These are phyloP conservation scores for Cheilosia vernalis DNA, from an alignment of 2,888 invertebrate genomes.

Conservation along the genomic window DNA sequence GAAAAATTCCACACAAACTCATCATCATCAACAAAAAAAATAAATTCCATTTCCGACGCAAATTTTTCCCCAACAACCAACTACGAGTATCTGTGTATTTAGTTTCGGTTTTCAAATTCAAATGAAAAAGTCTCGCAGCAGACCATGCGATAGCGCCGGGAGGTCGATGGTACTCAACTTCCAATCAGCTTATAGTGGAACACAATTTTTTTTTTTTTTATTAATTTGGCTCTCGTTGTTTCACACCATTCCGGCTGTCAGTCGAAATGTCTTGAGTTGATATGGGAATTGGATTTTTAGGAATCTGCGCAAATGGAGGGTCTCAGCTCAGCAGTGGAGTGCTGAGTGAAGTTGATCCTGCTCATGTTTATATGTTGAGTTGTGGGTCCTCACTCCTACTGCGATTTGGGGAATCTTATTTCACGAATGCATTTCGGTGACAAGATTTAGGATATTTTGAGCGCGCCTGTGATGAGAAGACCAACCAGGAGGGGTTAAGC, in stretches of 20 bases:
- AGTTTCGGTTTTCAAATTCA: slow-evolving; percentile 11
- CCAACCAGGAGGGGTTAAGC: slow-evolving; percentile 32
- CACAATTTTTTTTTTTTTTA: slow-evolving; percentile 30
- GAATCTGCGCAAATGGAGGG: slow-evolving; percentile 15
- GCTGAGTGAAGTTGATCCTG: neutral
- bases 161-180: slow-evolving; percentile 43
- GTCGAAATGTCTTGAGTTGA: slow-evolving; percentile 23
- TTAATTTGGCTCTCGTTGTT: slow-evolving; percentile 24
- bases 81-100: neutral
- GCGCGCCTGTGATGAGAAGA: slow-evolving; percentile 1
- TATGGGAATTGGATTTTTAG: slow-evolving; percentile 47
- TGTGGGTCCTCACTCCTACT: slow-evolving; percentile 4
- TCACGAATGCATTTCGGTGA: neutral
- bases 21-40: slow-evolving; percentile 13
- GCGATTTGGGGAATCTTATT: slow-evolving; percentile 23
- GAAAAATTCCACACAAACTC: slow-evolving; percentile 52
- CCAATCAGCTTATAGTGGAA: slow-evolving; percentile 41
- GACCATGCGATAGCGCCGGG: slow-evolving; percentile 39
- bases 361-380: neutral
- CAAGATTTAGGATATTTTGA: neutral
- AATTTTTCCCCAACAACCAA: slow-evolving; percentile 5
- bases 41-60: neutral
- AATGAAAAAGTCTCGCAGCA: slow-evolving; percentile 29
- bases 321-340: neutral
- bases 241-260: slow-evolving; percentile 30